Conservation (phyloP, 2,113 vertebrate species). For the Henicopernis longicauda region DNA sequence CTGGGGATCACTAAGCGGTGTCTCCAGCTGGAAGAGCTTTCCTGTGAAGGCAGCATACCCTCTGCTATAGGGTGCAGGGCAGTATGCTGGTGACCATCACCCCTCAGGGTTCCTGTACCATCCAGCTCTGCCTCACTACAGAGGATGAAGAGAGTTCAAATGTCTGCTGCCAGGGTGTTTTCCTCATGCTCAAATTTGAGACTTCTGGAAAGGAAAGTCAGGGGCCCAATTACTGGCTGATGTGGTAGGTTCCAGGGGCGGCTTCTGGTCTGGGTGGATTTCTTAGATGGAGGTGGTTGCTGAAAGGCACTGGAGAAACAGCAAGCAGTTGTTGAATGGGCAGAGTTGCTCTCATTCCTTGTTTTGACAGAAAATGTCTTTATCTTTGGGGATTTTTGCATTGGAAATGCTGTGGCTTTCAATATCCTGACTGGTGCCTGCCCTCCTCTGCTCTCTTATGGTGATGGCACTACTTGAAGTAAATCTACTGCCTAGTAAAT, state of each 20-base stretch:
- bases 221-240: rapidly evolving
- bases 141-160: background rate
- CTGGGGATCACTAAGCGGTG: background rate
- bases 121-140: background rate
- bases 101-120: background rate
- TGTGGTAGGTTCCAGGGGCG: background rate
- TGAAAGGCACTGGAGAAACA: background rate
- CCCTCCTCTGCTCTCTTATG: background rate
- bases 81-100: background rate
- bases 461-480: background rate
- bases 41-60: background rate
- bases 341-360: background rate
- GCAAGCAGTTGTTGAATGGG: background rate
- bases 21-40: background rate
- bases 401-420: background rate
- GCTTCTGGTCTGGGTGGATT: background rate
- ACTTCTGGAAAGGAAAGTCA: background rate
- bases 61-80: background rate
- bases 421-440: background rate
- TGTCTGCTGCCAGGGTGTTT: rapidly evolving
- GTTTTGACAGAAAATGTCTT: background rate
- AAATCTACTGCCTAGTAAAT: background rate
- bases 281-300: background rate
- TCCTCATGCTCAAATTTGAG: background rate
- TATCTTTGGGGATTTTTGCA: background rate